A percentile compares a stretch with the other conserved stretches of the same genome.
phyloP scores from a whole-genome alignment of 2,797 vertebrate genomes.

The Scyliorhinus canicula region DNA sequence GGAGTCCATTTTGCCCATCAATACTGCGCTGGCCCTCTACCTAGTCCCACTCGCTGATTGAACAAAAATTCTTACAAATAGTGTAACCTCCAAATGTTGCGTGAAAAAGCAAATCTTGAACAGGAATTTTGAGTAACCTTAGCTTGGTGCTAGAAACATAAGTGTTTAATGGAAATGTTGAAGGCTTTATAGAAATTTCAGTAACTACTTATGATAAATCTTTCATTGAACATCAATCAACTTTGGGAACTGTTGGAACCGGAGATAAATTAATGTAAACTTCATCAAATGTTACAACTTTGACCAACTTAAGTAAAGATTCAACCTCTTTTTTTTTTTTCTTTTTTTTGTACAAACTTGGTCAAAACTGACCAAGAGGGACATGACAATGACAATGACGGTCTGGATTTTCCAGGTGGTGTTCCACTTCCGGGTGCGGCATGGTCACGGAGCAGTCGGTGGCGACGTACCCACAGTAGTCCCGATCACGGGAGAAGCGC shows the following conservation, averaged over 20 bases:
- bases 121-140: not conserved
- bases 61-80: not conserved
- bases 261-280: not conserved
- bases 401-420: not conserved
- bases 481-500: no score
- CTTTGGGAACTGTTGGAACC: not conserved
- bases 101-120: not conserved
- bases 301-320: not conserved
- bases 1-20: no score
- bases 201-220: not conserved
- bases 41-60: no score
- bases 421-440: not conserved
- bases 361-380: not conserved
- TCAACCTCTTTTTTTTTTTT: not conserved
- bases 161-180: not conserved
- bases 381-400: not conserved
- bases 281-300: not conserved
- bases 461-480: no score
- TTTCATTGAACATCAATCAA: not conserved
- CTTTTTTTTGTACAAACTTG: not conserved
- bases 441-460: no score
- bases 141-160: not conserved
- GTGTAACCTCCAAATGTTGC: not conserved
- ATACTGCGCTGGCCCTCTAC: no score
- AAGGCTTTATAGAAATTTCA: not conserved